A percentile compares a stretch with the other conserved stretches of the same genome.
Evolutionary conservation across 1,140 invertebrate genomes (phyloP).

Genomic region (Diorhabda sublineata): DNA sequence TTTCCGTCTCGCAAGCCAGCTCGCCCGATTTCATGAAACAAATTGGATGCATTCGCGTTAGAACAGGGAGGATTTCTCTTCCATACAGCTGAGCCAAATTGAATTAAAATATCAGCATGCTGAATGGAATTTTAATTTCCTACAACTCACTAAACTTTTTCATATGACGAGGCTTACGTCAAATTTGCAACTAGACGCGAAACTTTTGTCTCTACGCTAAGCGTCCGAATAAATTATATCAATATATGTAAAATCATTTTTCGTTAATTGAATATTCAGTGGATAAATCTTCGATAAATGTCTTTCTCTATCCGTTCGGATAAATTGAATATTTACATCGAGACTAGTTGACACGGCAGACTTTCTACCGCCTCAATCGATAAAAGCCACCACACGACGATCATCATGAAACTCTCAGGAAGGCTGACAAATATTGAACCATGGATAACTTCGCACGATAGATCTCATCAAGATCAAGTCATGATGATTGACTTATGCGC

Average conservation of each 20-base stretch:
- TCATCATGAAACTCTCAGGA: no score
- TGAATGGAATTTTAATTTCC: constrained; percentile 1
- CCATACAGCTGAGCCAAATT: constrained; percentile 13
- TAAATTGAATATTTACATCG: no score
- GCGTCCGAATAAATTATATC: neutral
- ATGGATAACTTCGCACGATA: no score
- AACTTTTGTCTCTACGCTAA: neutral
- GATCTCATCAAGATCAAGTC: no score
- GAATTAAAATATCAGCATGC: constrained; percentile 14
- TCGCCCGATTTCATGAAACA: constrained; percentile 9
- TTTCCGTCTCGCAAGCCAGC: constrained; percentile 1
- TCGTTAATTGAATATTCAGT: neutral
- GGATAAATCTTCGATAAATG: no score
- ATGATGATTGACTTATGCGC: no score
- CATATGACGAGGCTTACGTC: neutral
- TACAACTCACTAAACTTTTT: constrained; percentile 5
- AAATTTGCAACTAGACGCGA: neutral
- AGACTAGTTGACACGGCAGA: no score
- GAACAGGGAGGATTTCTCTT: constrained; percentile 7
- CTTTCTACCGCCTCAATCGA: no score
- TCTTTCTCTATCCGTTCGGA: no score
- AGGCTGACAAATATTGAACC: no score
- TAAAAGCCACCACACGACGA: no score
- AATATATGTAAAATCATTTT: neutral
- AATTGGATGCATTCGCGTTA: constrained; percentile 10